Conservation (phyloP, 1,140 invertebrate species). For the Diorhabda sublineata region DNA sequence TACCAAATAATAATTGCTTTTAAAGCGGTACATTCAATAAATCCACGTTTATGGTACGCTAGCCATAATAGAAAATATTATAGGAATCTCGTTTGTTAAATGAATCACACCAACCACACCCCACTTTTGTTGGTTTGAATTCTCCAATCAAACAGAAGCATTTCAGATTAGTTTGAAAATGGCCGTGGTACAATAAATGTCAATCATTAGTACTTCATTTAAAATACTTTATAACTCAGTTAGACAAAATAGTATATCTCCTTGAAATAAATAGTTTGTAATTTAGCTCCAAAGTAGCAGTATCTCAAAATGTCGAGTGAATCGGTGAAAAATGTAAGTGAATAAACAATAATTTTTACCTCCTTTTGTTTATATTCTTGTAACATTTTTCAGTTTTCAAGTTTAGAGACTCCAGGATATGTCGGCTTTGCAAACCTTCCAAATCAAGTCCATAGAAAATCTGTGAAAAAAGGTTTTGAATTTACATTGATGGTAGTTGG, state of each 20-base stretch:
- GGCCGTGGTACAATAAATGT: background rate
- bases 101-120: background rate
- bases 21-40: too few relatives aligned
- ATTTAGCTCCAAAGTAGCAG: background rate
- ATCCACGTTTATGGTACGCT: too few relatives aligned
- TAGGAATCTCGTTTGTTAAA: background rate
- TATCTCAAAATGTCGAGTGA: conserved; percentile 45
- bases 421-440: conserved; percentile 92
- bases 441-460: conserved; percentile 94
- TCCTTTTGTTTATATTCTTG: too few relatives aligned
- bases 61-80: too few relatives aligned
- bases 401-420: conserved; percentile 79
- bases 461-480: conserved; percentile 96
- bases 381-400: conserved; percentile 61
- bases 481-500: conserved; percentile 98
- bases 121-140: background rate
- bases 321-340: conserved; percentile 47
- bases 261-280: background rate
- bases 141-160: background rate
- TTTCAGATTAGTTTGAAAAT: background rate
- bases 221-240: background rate
- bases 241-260: background rate
- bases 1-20: too few relatives aligned
- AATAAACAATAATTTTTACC: background rate
- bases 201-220: background rate